These are phyloP conservation scores for Pseudachorutes palmiensis DNA, from an alignment of 1,140 invertebrate genomes.

Conservation along the genomic window DNA sequence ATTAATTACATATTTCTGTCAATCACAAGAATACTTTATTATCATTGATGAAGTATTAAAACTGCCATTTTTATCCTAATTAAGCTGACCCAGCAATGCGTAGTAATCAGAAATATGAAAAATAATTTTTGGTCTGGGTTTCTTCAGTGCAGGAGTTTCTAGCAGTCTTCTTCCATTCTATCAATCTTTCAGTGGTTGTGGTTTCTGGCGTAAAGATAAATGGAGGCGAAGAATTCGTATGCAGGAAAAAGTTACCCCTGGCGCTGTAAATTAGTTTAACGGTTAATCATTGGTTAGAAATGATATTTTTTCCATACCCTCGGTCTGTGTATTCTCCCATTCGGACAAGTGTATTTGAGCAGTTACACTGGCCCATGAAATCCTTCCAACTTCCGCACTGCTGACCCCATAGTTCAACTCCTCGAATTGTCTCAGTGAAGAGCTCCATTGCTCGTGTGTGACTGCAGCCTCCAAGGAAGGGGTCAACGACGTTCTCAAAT, in stretches of 20 bases:
- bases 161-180: too few relatives aligned
- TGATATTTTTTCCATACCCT: neutral
- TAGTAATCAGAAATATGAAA: too few relatives aligned
- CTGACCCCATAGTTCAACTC: conserved; percentile 9
- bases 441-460: conserved; percentile 21
- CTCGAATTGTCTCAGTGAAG: conserved; percentile 22
- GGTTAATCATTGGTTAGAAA: too few relatives aligned
- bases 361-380: neutral
- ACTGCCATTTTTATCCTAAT: too few relatives aligned
- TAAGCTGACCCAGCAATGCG: too few relatives aligned
- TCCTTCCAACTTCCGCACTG: neutral
- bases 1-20: too few relatives aligned
- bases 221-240: neutral
- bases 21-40: too few relatives aligned
- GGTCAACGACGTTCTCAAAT: neutral
- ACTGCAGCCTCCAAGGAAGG: conserved; percentile 23
- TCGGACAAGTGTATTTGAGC: neutral
- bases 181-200: too few relatives aligned
- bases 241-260: neutral
- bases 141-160: too few relatives aligned
- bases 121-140: too few relatives aligned
- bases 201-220: neutral
- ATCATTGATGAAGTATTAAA: too few relatives aligned
- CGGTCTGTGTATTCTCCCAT: neutral
- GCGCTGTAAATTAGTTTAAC: neutral